Percentiles rank a stretch among this genome's conserved stretches.
Conservation (phyloP, 2,797 vertebrate species). For the Buphagus erythrorhynchus region DNA sequence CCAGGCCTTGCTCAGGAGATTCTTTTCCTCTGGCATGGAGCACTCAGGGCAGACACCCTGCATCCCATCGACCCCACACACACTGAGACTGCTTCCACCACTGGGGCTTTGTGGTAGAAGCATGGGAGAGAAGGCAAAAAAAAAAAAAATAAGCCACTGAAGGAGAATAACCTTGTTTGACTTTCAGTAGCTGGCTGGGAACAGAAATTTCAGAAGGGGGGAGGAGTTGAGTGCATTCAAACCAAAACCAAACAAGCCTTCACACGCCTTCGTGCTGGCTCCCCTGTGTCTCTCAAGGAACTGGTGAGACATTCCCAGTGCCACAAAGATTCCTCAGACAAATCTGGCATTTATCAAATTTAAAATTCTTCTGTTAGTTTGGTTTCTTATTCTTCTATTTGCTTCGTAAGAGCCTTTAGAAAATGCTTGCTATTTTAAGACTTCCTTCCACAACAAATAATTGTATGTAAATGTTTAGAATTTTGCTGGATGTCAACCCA, state of each 20-base stretch:
- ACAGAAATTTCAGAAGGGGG: neutral
- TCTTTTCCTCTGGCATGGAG: neutral
- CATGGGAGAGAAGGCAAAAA: neutral
- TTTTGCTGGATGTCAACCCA: neutral
- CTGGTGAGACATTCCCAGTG: neutral
- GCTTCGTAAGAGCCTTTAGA: neutral
- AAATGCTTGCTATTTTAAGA: neutral
- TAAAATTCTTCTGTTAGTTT: neutral
- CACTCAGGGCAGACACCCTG: neutral
- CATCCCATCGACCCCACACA: accelerated
- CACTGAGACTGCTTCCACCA: neutral
- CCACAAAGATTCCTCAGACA: neutral
- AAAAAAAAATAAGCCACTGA: neutral
- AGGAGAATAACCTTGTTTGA: neutral
- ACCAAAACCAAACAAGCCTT: neutral
- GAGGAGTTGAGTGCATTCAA: neutral
- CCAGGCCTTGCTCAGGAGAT: neutral
- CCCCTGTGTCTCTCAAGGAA: neutral
- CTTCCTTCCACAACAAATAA: neutral
- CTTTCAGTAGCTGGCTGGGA: neutral
- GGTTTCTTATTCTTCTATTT: neutral
- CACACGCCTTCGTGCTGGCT: neutral
- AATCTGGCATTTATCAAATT: neutral
- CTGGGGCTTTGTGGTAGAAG: neutral
- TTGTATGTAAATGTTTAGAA: neutral